Conservation (phyloP, 2,797 vertebrate species). For the Agapornis canus region DNA sequence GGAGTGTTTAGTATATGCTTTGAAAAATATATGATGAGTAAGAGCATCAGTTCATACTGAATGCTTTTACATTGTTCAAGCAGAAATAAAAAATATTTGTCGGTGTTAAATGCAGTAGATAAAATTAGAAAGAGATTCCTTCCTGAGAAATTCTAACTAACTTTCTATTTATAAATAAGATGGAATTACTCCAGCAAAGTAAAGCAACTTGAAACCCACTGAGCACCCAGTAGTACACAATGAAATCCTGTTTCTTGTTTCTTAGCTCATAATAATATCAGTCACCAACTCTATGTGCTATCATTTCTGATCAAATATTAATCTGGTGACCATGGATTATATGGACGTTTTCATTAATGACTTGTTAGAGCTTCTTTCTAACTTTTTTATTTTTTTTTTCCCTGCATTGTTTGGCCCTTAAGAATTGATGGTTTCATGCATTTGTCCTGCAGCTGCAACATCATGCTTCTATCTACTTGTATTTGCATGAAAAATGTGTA, state of each 20-base stretch:
- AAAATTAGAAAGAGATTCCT: neutral
- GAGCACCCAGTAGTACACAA: neutral
- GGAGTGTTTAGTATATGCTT: neutral
- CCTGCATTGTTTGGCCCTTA: neutral
- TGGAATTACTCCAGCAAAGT: neutral
- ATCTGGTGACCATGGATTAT: neutral
- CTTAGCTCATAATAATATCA: neutral
- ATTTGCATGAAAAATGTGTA: constrained; percentile 29
- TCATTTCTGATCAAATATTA: neutral
- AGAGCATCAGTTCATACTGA: neutral
- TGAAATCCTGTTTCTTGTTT: neutral
- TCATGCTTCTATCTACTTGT: neutral
- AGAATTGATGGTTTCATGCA: neutral
- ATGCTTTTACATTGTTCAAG: neutral
- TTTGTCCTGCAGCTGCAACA: constrained; percentile 34
- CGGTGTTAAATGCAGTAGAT: neutral
- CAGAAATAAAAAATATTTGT: neutral
- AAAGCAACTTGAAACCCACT: neutral
- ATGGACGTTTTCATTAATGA: neutral
- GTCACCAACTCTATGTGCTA: neutral
- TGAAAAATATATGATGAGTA: neutral
- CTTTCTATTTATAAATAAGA: neutral
- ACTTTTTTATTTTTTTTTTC: neutral
- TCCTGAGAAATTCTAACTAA: neutral
- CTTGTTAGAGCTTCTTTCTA: neutral